These are phyloP conservation scores for Cataglyphis livida DNA, from an alignment of 2,888 invertebrate species.

Conservation along the genomic window DNA sequence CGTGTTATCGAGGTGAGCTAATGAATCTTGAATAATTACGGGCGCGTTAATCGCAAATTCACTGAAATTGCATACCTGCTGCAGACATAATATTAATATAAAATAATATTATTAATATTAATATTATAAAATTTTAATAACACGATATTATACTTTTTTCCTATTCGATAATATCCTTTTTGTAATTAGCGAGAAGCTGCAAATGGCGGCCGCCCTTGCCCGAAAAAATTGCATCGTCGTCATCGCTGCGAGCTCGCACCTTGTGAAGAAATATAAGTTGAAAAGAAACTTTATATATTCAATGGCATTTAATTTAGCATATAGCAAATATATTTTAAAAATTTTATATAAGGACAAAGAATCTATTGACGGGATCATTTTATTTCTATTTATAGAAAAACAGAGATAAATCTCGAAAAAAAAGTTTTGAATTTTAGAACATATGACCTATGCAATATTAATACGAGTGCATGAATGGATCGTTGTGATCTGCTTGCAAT, in stretches of 20 bases:
- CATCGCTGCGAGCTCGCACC: conserved; percentile 87
- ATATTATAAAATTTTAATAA: neutral
- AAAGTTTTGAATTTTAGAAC: neutral
- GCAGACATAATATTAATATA: neutral
- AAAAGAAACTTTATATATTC: neutral
- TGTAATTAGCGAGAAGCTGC: conserved; percentile 86
- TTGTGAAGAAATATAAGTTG: conserved; percentile 74
- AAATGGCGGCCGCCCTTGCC: conserved; percentile 90
- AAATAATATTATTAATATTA: neutral
- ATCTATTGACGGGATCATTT: conserved; percentile 21
- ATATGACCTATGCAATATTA: neutral
- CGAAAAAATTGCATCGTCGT: conserved; percentile 87
- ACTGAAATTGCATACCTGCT: neutral
- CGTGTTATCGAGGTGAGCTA: conserved; percentile 88
- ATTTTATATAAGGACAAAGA: neutral
- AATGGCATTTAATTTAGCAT: conserved; percentile 22
- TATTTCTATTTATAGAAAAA: conserved; percentile 7
- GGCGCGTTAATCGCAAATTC: neutral
- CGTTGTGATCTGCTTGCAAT: conserved; percentile 1
- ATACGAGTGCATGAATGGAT: conserved; percentile 25
- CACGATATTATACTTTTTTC: neutral
- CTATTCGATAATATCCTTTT: neutral
- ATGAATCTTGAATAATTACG: neutral
- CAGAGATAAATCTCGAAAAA: conserved; percentile 13
- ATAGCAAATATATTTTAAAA: neutral